Evolutionary conservation across 1,140 invertebrate species (phyloP), one percentile per base, ranked within the genome.

Genomic region (Drosophila eugracilis): DNA sequence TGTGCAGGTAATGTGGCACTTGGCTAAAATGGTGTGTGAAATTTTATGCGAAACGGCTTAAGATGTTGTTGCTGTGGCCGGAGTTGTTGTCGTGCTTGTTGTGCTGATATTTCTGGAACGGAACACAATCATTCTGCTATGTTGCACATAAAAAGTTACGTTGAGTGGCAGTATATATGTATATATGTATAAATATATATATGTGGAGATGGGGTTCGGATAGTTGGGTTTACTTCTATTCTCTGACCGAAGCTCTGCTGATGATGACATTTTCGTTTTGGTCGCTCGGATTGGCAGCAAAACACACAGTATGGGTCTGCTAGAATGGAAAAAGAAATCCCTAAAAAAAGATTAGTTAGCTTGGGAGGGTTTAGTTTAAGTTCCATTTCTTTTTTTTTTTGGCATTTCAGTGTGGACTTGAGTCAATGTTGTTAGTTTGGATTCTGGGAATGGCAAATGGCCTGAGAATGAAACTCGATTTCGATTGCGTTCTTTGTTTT

Each of bases 11-110:
- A 90, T 90, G 78, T 89, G 86, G 83, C 88, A 90, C 88, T 90
- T 90, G 86, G 78, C 81, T 90, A 90, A 90, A 90, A 90, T 90
- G 83, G 86, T 88, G 86, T 90, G 86, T 90, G 86, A 90, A 90
- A 90, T 90, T 90, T 90, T 90, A 90, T 90, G 86, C 88, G 81
- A 86, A 90, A 84, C 85, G 83, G 75, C 86, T 90, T 88, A 73
- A 78, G 83, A 78, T 63, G 63, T 80, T 85, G 80, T 79, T 77
- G 47, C 65, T 44, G 57, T 69, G 44, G 49, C 36, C 45, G 59
- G 39, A 37, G 78, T 79, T 75, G 79, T 75, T 75, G 70, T 41
- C 54, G 75, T 76, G 72, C 69, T 86, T 85, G 80, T 86, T 86
- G 80, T 85, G 80, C 80, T 86, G 80, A 85, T 85, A 85, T 85